Conservation (phyloP, 2,797 vertebrate species). For the Phoebastria nigripes region DNA sequence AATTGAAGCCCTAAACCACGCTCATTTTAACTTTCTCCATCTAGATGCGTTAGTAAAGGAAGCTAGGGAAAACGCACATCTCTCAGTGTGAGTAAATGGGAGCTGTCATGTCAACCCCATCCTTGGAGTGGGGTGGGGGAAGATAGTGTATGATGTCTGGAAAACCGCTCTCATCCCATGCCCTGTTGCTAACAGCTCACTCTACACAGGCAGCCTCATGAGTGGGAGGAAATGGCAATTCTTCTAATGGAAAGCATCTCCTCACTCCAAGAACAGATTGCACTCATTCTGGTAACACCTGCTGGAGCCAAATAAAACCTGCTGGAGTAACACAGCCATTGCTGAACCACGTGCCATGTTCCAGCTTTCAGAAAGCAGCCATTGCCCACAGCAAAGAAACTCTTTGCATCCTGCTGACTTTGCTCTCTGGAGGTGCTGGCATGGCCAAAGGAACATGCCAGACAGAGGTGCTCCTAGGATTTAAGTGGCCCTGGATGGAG, state of each 20-base stretch:
- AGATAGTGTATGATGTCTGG: neutral
- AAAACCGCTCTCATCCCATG: neutral
- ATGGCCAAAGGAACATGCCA: neutral
- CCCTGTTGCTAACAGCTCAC: slow-evolving; percentile 12
- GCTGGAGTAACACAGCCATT: neutral
- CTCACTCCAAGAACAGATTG: slow-evolving; percentile 35
- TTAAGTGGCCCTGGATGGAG: neutral
- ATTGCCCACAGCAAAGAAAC: neutral
- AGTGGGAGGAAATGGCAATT: slow-evolving; percentile 50
- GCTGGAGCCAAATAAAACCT: slow-evolving; percentile 5
- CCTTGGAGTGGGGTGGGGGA: neutral
- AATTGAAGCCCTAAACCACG: neutral
- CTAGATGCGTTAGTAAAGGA: neutral
- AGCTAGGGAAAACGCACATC: neutral
- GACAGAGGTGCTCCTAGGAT: neutral
- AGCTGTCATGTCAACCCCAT: neutral
- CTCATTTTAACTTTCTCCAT: neutral
- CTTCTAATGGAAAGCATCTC: slow-evolving; percentile 21
- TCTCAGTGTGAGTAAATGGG: neutral
- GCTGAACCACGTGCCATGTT: fast-evolving
- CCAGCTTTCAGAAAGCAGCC: neutral
- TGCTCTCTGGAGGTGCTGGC: neutral
- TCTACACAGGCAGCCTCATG: neutral
- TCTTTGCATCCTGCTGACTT: neutral
- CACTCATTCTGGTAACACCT: neutral